Base-by-base conservation (phyloP, 30 jellyfish, hydroid and myxozoan species). In the Nemopilema nomurai region DNA sequence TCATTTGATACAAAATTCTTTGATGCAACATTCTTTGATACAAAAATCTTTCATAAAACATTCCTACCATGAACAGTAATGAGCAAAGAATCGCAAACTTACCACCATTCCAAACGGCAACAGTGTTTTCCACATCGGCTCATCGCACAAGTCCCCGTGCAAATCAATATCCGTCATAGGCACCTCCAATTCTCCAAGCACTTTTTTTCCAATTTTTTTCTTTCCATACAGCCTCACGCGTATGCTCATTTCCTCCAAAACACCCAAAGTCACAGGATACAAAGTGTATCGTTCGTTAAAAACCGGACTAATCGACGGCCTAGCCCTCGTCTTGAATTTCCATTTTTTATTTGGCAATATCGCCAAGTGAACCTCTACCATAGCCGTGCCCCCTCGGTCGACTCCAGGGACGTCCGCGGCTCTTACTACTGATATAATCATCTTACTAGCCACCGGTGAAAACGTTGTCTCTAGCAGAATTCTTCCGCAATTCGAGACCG, bases 101-200 rank as follows among this genome's bases (percentile, higher is more conserved):
- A 91, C 97, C 96, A 85, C 97, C 87, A 84, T 77, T 27, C 97
- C 97, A 77, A 84, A 84, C 1, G 97, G 97, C 23, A 76, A 33
- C 32, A 91, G 89, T 21, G 89, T 84, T 69, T 84, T 91, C 97
- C 97, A 91, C 88, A 91, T 79, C 22, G 88, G 92, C 53, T 85
- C 97, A 80, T 91, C 97, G 23, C 96, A 83, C 76, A 91, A 76
- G 20, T 91, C 96, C 79, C 97, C 86, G 33, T 76, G 87, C 68
- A 91, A 31, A 72, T 91, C 97, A 69, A 91, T 71, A 19, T 85
- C 88, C 26, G 96, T 74, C 85, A 91, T 53, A 0, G 87, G 82
- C 8, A 91, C 72, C 77, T 91, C 91, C 16, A 79, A 53, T 84
- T 91, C 97, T n/a, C 97, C 97, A 79, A 91, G 92, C 0, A 85